These are phyloP conservation scores for Ceratosolen fusciceps DNA, from an alignment of 1,140 invertebrate species.

Conservation along the genomic window DNA sequence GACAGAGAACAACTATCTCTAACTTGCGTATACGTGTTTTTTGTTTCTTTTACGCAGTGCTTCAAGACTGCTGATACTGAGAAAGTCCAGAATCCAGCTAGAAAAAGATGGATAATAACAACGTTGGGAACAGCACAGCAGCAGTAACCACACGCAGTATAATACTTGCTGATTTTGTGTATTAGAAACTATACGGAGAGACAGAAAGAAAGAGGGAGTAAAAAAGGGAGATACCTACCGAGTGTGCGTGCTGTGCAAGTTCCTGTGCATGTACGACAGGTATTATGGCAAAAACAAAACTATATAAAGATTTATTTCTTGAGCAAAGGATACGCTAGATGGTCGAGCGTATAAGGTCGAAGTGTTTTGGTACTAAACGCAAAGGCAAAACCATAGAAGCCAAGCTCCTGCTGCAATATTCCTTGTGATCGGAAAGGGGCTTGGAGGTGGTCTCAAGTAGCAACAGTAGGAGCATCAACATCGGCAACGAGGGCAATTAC, in stretches of 20 bases:
- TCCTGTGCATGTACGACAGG: conserved; percentile 13
- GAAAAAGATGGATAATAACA: conserved; percentile 1
- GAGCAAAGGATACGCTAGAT: conserved; percentile 57
- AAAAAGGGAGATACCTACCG: not conserved
- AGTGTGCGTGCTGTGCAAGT: no score
- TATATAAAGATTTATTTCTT: not conserved
- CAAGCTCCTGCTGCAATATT: not conserved
- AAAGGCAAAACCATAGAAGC: conserved; percentile 54
- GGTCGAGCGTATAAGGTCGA: conserved; percentile 58
- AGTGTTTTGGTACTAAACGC: conserved; percentile 52
- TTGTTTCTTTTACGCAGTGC: conserved; percentile 1
- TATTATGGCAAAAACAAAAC: conserved; percentile 43
- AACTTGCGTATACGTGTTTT: conserved; percentile 29
- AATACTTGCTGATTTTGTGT: no score
- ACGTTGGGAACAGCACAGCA: not conserved
- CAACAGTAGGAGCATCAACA: not conserved
- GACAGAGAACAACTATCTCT: not conserved
- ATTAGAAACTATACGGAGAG: not conserved
- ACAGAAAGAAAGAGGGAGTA: conserved; percentile 4
- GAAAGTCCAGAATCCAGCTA: conserved; percentile 5
- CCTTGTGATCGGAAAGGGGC: not conserved
- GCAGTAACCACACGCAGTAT: not conserved
- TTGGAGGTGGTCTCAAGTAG: not conserved
- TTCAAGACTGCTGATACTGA: conserved; percentile 6
- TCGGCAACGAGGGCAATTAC: not conserved